Evolutionary conservation across 2,888 invertebrate genomes (phyloP), one percentile per base, ranked within the genome.

Genomic region (Xanthia icteritia): DNA sequence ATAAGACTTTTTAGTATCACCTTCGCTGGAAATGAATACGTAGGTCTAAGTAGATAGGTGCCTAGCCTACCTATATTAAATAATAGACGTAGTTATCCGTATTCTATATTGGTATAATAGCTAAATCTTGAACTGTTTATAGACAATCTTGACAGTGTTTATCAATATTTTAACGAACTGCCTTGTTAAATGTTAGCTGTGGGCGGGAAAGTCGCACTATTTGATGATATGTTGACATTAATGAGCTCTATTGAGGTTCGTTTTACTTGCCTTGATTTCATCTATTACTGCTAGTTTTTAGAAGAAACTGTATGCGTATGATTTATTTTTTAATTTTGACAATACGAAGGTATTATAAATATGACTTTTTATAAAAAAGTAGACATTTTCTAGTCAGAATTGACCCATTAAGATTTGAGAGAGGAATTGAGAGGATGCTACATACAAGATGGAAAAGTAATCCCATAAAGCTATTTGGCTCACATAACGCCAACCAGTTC

Each of bases 181-280:
- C 65, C 79, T 83, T 74, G 67, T 76, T 76, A 74, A 63, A 54
- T 72, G 51, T 60, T 60, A 39, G 39, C 36, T 64, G 86, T 86
- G 54, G 84, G 86, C 76, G 84, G 71, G 65, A 78, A 79, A 75
- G 73, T 79, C 9, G 11, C 65, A 56, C 83, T 83, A 86, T 86
- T 86, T 84, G 84, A 79, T 76, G 84, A 84, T 73, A 86, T 61
- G 31, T 76, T 78, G 86, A 82, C 86, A 60, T 75, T 83, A 86
- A 84, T 79, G 67, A 83, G 60, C 64, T n/a, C 23, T 65, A 51
- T 61, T 76, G 67, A 60, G 60, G 67, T 39, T 67, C 48, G 31
- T 51, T 68, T 42, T 51, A 31, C 27, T 60, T 45, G 51, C 66
- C 64, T 83, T 70, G 65, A 66, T 73, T 77, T 81, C 17, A 51